Conservation (phyloP, 1,140 invertebrate species). For the Heterodera carotae region DNA sequence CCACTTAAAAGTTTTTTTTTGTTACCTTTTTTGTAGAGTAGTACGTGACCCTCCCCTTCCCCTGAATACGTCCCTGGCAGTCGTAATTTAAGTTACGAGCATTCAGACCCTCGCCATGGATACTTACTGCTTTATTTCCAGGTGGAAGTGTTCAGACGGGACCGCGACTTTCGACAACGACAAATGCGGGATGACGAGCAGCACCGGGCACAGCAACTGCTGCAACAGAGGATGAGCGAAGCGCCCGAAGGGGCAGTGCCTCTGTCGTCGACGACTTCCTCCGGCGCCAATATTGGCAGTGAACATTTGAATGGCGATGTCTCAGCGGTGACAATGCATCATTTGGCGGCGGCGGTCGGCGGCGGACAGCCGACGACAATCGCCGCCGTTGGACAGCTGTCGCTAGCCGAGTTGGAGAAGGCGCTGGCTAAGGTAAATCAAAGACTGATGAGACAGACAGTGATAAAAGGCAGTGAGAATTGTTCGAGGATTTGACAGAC, state of each 20-base stretch:
- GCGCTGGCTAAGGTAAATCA: background rate
- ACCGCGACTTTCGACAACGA: conserved; percentile 55
- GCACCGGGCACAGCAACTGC: conserved; percentile 57
- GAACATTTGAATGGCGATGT: background rate
- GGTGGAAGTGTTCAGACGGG: conserved; percentile 62
- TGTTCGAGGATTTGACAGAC: no score
- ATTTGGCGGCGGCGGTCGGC: background rate
- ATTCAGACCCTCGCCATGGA: no score
- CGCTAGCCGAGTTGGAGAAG: conserved; percentile 11
- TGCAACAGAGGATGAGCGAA: conserved; percentile 15
- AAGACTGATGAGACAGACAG: no score
- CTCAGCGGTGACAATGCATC: background rate
- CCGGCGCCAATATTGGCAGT: background rate
- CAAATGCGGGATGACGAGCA: conserved; percentile 50
- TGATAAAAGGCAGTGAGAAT: no score
- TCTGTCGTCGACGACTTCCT: background rate
- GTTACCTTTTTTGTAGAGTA: no score
- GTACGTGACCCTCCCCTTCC: no score
- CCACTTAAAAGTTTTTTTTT: no score
- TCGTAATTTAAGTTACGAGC: no score
- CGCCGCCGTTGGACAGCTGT: background rate
- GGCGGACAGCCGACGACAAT: conserved; percentile 1
- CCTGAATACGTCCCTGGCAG: no score
- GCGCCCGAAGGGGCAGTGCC: background rate
- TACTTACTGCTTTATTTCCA: no score